These are phyloP conservation scores for Proctacanthus coquilletti DNA, from an alignment of 1,140 invertebrate genomes.

Conservation along the genomic window DNA sequence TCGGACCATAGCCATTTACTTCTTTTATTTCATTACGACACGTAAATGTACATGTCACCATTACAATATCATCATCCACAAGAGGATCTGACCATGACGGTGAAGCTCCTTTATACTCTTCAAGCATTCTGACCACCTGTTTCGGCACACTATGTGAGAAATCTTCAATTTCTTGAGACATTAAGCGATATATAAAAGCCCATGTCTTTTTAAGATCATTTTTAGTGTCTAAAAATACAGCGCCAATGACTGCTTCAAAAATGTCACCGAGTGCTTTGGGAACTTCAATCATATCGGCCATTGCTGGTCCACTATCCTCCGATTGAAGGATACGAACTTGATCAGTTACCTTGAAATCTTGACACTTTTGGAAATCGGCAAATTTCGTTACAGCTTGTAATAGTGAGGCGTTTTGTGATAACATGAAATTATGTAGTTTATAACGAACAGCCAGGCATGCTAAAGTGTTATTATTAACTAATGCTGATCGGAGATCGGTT, in stretches of 20 bases:
- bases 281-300: constrained; percentile 66
- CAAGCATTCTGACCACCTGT: constrained; percentile 69
- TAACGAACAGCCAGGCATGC: constrained; percentile 76
- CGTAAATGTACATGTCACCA: constrained; percentile 45
- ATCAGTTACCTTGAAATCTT: constrained; percentile 46
- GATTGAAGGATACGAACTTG: constrained; percentile 45
- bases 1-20: constrained; percentile 52
- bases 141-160: constrained; percentile 76
- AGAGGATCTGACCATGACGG: constrained; percentile 34
- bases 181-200: constrained; percentile 61
- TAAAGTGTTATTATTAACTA: constrained; percentile 93
- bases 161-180: constrained; percentile 53
- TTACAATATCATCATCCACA: constrained; percentile 30
- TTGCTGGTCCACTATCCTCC: too few relatives aligned
- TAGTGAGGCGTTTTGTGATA: constrained; percentile 44
- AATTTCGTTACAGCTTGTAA: constrained; percentile 59
- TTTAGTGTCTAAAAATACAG: constrained; percentile 77
- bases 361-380: constrained; percentile 58
- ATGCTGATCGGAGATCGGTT: constrained; percentile 80
- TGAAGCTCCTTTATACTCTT: constrained; percentile 50
- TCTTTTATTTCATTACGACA: constrained; percentile 35
- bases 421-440: constrained; percentile 58
- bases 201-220: constrained; percentile 66
- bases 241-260: constrained; percentile 83
- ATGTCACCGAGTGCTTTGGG: constrained; percentile 89